These are phyloP conservation scores for Coelopa pilipes DNA, from an alignment of 2,888 invertebrate genomes.

Conservation along the genomic window DNA sequence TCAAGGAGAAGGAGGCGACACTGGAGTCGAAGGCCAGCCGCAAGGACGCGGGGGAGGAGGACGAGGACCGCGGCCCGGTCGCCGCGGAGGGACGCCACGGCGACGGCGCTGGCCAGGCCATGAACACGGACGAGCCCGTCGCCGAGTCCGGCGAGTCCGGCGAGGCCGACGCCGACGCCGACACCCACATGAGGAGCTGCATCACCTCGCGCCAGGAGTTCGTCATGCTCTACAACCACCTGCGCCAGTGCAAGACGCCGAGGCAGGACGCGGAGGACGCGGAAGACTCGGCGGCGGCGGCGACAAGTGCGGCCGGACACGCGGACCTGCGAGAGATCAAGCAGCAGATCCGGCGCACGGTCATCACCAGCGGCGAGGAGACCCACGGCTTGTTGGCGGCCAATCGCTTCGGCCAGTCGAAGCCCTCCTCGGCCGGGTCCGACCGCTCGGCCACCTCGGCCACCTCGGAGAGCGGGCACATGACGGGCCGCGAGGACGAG, in stretches of 20 bases:
- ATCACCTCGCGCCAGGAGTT: slow-evolving; percentile 58
- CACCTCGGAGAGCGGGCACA: background rate
- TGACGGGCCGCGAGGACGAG: slow-evolving; percentile 32
- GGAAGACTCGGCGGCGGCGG: slow-evolving; percentile 23
- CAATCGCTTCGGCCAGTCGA: background rate
- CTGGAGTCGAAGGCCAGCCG: background rate
- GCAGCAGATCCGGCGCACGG: slow-evolving; percentile 49
- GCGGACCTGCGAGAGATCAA: slow-evolving; percentile 38
- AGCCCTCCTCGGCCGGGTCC: slow-evolving; percentile 23
- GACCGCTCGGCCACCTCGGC: slow-evolving; percentile 35
- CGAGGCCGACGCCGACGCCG: slow-evolving; percentile 39
- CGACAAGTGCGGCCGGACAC: background rate
- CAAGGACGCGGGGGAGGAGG: background rate
- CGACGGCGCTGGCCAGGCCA: too few relatives aligned
- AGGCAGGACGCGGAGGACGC: slow-evolving; percentile 32
- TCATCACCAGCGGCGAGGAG: slow-evolving; percentile 51
- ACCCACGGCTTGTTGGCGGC: slow-evolving; percentile 21
- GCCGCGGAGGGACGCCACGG: too few relatives aligned
- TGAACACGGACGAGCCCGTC: background rate
- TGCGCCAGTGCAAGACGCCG: slow-evolving; percentile 55
- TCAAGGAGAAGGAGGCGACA: too few relatives aligned
- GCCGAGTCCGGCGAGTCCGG: slow-evolving; percentile 37
- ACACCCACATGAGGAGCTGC: slow-evolving; percentile 28
- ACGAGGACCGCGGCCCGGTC: slow-evolving; percentile 17
- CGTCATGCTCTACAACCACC: slow-evolving; percentile 64